phyloP scores from a whole-genome alignment of 2,113 vertebrate species.

The Archilochus colubris region DNA sequence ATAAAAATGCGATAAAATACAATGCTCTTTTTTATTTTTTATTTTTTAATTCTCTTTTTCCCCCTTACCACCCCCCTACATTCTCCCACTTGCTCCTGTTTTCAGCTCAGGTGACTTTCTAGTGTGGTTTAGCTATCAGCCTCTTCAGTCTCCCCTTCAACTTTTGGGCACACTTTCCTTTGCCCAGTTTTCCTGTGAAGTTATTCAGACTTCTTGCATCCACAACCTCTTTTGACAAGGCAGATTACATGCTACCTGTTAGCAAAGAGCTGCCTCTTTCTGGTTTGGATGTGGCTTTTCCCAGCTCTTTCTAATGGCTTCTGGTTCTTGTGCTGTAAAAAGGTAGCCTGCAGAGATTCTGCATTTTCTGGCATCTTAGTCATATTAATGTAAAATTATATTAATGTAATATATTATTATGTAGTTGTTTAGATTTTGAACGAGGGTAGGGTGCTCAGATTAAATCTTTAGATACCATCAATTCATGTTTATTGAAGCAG shows the following conservation, averaged over 20 bases:
- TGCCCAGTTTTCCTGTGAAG: neutral
- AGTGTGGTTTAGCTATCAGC: neutral
- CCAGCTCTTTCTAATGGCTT: neutral
- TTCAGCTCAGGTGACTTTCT: neutral
- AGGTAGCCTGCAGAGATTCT: neutral
- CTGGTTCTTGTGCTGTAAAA: neutral
- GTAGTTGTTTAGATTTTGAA: neutral
- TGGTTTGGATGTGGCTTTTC: neutral
- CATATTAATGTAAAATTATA: neutral
- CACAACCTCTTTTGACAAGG: neutral
- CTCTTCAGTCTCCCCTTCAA: neutral
- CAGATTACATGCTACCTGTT: neutral
- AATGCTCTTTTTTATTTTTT: neutral
- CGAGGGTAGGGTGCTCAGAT: neutral
- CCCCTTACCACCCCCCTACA: neutral
- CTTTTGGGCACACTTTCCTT: neutral
- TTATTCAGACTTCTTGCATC: neutral
- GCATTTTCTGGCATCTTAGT: neutral
- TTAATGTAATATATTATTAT: neutral
- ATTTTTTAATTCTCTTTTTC: neutral
- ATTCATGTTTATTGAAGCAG: neutral
- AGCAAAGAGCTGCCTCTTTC: neutral
- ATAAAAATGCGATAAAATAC: neutral
- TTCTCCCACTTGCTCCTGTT: slow-evolving; percentile 11
- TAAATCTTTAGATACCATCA: neutral